A percentile compares a stretch with the other conserved stretches of the same genome.
Evolutionary conservation across 1,140 invertebrate genomes (phyloP).

Genomic region (Drosophila nannoptera): DNA sequence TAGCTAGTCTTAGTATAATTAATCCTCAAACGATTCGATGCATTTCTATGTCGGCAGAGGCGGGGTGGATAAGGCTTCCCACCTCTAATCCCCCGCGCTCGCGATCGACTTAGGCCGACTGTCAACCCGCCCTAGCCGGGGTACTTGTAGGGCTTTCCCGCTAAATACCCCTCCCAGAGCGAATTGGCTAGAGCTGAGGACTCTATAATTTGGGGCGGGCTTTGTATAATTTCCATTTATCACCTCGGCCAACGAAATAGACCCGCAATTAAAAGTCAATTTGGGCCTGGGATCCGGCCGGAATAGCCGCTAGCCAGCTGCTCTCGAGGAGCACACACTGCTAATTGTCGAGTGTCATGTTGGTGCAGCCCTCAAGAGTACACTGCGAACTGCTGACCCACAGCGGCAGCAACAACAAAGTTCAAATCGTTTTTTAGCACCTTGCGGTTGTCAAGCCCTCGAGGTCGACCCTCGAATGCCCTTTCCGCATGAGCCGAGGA

Average conservation of each 20-base stretch:
- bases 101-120: conserved; percentile 33
- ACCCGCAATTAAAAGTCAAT: conserved; percentile 73
- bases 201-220: conserved; percentile 52
- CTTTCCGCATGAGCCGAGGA: too few relatives aligned
- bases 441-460: conserved; percentile 63
- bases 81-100: conserved; percentile 1
- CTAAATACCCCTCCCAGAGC: conserved; percentile 61
- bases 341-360: conserved; percentile 62
- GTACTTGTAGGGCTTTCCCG: conserved; percentile 66
- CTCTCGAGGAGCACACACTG: conserved; percentile 65
- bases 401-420: conserved; percentile 20
- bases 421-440: conserved; percentile 58
- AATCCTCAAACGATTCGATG: too few relatives aligned
- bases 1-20: too few relatives aligned
- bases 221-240: conserved; percentile 57
- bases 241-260: conserved; percentile 50
- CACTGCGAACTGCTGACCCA: conserved; percentile 27
- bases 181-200: conserved; percentile 48
- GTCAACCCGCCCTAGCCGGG: conserved; percentile 18
- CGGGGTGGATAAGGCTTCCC: not conserved
- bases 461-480: conserved; percentile 17
- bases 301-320: conserved; percentile 54
- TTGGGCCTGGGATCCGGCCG: conserved; percentile 41
- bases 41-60: too few relatives aligned
- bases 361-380: conserved; percentile 10